Evolutionary conservation across 2,797 vertebrate genomes (phyloP).

Genomic region (Microcaecilia unicolor): DNA sequence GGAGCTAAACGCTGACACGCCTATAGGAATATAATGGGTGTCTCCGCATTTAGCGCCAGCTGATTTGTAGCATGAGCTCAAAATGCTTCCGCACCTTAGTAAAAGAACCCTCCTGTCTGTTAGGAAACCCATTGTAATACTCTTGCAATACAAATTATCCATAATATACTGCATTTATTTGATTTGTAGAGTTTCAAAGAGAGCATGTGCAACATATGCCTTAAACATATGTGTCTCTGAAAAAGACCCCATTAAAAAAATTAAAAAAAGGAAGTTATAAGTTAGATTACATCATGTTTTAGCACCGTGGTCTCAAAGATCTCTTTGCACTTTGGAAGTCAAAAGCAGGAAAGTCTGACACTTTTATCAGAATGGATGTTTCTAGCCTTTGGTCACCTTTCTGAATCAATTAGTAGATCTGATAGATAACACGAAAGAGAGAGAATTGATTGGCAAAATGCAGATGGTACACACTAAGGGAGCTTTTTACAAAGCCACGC

Average conservation of each 20-base stretch:
- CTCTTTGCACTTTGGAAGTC: slow-evolving; percentile 15
- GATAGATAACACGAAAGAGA: slow-evolving; percentile 15
- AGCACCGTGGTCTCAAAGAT: slow-evolving; percentile 18
- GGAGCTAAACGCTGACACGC: too few relatives aligned
- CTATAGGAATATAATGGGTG: too few relatives aligned
- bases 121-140: slow-evolving; percentile 22
- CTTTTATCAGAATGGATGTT: slow-evolving; percentile 31
- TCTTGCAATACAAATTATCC: slow-evolving; percentile 28
- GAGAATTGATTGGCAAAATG: slow-evolving; percentile 19
- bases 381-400: slow-evolving; percentile 23
- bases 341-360: slow-evolving; percentile 22
- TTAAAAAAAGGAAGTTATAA: slow-evolving; percentile 33
- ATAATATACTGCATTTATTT: slow-evolving; percentile 39
- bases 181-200: slow-evolving; percentile 44
- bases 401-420: slow-evolving; percentile 27
- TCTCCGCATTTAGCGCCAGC: too few relatives aligned
- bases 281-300: slow-evolving; percentile 26
- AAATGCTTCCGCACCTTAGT: too few relatives aligned
- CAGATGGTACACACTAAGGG: too few relatives aligned
- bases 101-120: too few relatives aligned
- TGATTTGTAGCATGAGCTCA: too few relatives aligned
- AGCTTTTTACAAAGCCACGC: too few relatives aligned
- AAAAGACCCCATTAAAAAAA: slow-evolving; percentile 28
- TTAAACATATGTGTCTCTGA: slow-evolving; percentile 22
- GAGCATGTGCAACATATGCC: slow-evolving; percentile 32